Percentiles rank a stretch among this genome's conserved stretches.
Evolutionary conservation across 2,797 vertebrate genomes (phyloP).

Genomic region (Craterocephalus amniculus): DNA sequence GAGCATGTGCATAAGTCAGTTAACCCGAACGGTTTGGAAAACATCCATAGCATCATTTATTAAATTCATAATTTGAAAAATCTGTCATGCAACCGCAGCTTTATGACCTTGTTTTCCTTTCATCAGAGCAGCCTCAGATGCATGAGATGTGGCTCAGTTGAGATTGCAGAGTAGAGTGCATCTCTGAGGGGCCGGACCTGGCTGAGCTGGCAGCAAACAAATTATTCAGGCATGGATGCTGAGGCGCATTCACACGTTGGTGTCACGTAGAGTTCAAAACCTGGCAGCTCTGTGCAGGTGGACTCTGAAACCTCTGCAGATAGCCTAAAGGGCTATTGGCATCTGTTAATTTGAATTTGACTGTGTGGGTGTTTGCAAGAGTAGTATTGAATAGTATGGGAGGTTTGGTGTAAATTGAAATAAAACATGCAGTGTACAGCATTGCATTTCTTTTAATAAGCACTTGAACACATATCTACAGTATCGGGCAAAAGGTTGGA

Average conservation of each 20-base stretch:
- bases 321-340: slow-evolving; percentile 37
- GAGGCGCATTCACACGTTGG: slow-evolving; percentile 62
- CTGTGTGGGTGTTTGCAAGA: slow-evolving; percentile 48
- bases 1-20: slow-evolving; percentile 11
- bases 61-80: slow-evolving; percentile 38
- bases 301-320: slow-evolving; percentile 39
- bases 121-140: slow-evolving; percentile 34
- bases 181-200: slow-evolving; percentile 54
- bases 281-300: slow-evolving; percentile 57
- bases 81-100: slow-evolving; percentile 32
- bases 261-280: slow-evolving; percentile 75
- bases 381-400: slow-evolving; percentile 13
- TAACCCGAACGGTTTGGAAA: slow-evolving; percentile 30
- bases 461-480: not conserved
- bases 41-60: slow-evolving; percentile 43
- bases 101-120: slow-evolving; percentile 59
- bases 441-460: slow-evolving; percentile 13
- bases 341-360: slow-evolving; percentile 60
- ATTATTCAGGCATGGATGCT: slow-evolving; percentile 71
- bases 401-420: slow-evolving; percentile 6
- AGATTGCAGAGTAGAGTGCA: slow-evolving; percentile 54
- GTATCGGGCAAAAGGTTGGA: not conserved
- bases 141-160: slow-evolving; percentile 47
- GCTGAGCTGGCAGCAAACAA: slow-evolving; percentile 69
- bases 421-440: not conserved